Base-by-base conservation (phyloP, 1,140 invertebrate species). In the Drosophila sturtevanti region DNA sequence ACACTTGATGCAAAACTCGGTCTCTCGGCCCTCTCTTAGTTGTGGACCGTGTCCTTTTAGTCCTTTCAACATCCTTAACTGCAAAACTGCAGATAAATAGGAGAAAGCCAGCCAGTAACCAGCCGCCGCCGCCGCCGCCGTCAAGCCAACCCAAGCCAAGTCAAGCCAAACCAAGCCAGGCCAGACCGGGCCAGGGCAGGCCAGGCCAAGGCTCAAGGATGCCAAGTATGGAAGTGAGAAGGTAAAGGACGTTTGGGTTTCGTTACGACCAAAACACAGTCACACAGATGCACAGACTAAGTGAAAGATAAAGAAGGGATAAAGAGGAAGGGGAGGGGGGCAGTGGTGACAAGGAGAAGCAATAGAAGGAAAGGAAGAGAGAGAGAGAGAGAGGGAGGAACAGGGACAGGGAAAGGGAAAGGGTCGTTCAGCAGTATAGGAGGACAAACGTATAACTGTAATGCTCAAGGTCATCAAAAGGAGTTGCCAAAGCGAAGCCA, bases 381-480 rank as follows among this genome's bases (percentile, higher is more conserved):
- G 1, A 31, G 27, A 35, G n/a, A 12, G 16, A 18, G 6, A 21
- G 27, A 22, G 9, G 21, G 18, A 18, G 27, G n/a, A n/a, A n/a
- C n/a, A 37, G 41, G 51, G 38, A 38, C 24, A 48, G 54, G 18
- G 51, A 55, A 35, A 55, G 34, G n/a, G n/a, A n/a, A n/a, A n/a
- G n/a, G n/a, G n/a, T n/a, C n/a, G n/a, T n/a, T n/a, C n/a, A n/a
- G n/a, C n/a, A 54, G 67, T 44, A 48, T 64, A 52, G 21, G 70
- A 54, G 69, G 75, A 82, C 82, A 81, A 70, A 78, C 75, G 68
- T 76, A 79, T 84, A 82, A 76, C 67, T 69, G 75, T 77, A 89
- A 89, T 80, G 77, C 80, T 84, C 84, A 89, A 89, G 84, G 84
- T 89, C 84, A 75, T 89, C 67, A 85, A 79, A 79, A 85, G 77